A percentile compares a stretch with the other conserved stretches of the same genome.
Evolutionary conservation across 2,113 vertebrate genomes (phyloP).

Genomic region (Pungitius pungitius): DNA sequence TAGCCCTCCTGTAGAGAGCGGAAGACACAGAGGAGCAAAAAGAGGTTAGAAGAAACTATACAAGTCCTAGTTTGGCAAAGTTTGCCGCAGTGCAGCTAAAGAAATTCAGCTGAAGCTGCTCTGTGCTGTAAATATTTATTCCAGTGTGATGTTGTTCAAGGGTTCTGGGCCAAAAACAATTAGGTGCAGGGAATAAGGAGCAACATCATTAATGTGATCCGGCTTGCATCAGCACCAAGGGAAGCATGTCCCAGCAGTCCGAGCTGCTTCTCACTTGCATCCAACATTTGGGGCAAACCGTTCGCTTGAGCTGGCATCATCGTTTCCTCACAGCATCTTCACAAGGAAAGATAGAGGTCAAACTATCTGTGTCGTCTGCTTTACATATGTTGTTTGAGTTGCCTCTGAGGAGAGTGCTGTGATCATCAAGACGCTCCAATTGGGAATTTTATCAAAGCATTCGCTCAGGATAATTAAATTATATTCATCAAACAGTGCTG

Average conservation of each 20-base stretch:
- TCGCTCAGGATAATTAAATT: background rate
- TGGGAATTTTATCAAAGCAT: background rate
- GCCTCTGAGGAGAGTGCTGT: conserved; percentile 2
- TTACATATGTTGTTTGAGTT: conserved; percentile 12
- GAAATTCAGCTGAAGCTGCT: conserved; percentile 33
- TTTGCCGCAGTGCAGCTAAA: conserved; percentile 39
- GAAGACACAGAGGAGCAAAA: background rate
- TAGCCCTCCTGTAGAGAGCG: background rate
- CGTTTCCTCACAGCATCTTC: background rate
- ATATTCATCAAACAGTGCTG: background rate
- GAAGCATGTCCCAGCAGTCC: conserved; percentile 30
- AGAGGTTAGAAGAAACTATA: background rate
- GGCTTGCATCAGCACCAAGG: background rate
- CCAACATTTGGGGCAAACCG: conserved; percentile 37
- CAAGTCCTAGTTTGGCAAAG: background rate
- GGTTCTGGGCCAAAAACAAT: conserved; percentile 44
- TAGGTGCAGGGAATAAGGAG: background rate
- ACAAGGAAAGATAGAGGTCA: background rate
- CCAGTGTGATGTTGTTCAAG: conserved; percentile 22
- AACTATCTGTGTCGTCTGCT: background rate
- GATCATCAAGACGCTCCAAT: conserved; percentile 9
- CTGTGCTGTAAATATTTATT: conserved; percentile 40
- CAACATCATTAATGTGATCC: conserved; percentile 39
- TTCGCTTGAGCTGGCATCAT: background rate
- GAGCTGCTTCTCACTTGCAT: conserved; percentile 42